A percentile compares a stretch with the other conserved stretches of the same genome.
Evolutionary conservation across 2,888 invertebrate species (phyloP).

Genomic region (Hypolimnas misippus): DNA sequence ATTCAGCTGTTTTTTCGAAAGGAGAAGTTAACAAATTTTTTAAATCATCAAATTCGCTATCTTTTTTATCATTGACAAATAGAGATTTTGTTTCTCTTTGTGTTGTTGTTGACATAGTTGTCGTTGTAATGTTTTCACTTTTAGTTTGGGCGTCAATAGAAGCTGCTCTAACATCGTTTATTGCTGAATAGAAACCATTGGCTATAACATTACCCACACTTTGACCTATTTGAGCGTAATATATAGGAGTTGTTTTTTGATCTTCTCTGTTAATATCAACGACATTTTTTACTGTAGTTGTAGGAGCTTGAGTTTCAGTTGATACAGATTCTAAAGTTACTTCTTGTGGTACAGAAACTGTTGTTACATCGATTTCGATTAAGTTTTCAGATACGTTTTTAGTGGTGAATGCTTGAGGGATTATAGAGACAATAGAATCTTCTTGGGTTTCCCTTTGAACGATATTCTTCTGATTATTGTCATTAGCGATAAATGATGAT

Average conservation of each 20-base stretch:
- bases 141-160: constrained; percentile 84
- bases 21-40: constrained; percentile 66
- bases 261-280: constrained; percentile 60
- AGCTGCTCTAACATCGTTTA: constrained; percentile 86
- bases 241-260: constrained; percentile 69
- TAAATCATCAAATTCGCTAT: constrained; percentile 49
- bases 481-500: constrained; percentile 55
- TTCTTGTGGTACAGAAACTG: constrained; percentile 55
- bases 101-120: constrained; percentile 42
- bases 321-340: constrained; percentile 56
- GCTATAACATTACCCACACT: constrained; percentile 67
- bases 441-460: constrained; percentile 73
- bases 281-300: constrained; percentile 64
- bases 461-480: constrained; percentile 58
- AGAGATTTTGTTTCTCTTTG: constrained; percentile 27
- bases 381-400: constrained; percentile 60
- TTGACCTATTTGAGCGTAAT: constrained; percentile 77
- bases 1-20: constrained; percentile 65
- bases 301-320: constrained; percentile 59
- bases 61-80: constrained; percentile 22
- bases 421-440: constrained; percentile 59
- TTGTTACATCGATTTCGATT: constrained; percentile 50
- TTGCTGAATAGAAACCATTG: constrained; percentile 82
- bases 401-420: constrained; percentile 57
- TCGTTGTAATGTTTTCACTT: constrained; percentile 49